Conservation (phyloP, 92 coral and sea anemone species). For the Diadumene lineata region DNA sequence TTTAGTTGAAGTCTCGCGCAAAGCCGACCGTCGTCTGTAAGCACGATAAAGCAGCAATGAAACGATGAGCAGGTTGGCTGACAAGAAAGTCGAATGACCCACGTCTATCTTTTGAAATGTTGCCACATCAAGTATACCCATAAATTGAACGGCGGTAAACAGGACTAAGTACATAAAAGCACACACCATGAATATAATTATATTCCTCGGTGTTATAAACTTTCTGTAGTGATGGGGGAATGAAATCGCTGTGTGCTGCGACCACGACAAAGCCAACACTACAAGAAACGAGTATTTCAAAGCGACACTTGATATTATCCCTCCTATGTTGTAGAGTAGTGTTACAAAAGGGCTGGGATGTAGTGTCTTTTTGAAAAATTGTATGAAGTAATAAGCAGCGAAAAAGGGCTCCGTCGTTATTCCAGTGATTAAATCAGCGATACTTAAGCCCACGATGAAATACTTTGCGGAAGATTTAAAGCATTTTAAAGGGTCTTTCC, state of each 20-base stretch:
- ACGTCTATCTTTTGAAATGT: constrained; percentile 62
- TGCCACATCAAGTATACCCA: constrained; percentile 40
- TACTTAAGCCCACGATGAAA: constrained; percentile 68
- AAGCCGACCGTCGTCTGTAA: constrained; percentile 46
- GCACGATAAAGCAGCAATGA: constrained; percentile 59
- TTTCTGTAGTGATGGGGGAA: constrained; percentile 70
- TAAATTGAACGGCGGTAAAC: constrained; percentile 61
- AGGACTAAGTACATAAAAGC: constrained; percentile 63
- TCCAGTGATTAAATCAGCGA: constrained; percentile 76
- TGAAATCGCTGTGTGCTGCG: constrained; percentile 75
- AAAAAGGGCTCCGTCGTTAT: constrained; percentile 73
- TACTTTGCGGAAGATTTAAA: constrained; percentile 63
- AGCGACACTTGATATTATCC: constrained; percentile 69
- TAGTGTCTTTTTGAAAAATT: constrained; percentile 21
- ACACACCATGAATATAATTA: constrained; percentile 37
- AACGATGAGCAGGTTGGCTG: constrained; percentile 61
- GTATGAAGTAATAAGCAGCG: constrained; percentile 51
- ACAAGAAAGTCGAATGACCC: constrained; percentile 60
- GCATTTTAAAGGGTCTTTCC: constrained; percentile 80
- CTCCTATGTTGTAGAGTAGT: constrained; percentile 49
- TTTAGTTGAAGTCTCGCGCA: constrained; percentile 11
- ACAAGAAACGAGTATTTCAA: constrained; percentile 71
- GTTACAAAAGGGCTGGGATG: constrained; percentile 7
- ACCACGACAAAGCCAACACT: constrained; percentile 70
- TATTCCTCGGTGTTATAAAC: constrained; percentile 67